Base-by-base conservation (phyloP, 2,888 invertebrate species). In the Epiperipatus broadwayi region DNA sequence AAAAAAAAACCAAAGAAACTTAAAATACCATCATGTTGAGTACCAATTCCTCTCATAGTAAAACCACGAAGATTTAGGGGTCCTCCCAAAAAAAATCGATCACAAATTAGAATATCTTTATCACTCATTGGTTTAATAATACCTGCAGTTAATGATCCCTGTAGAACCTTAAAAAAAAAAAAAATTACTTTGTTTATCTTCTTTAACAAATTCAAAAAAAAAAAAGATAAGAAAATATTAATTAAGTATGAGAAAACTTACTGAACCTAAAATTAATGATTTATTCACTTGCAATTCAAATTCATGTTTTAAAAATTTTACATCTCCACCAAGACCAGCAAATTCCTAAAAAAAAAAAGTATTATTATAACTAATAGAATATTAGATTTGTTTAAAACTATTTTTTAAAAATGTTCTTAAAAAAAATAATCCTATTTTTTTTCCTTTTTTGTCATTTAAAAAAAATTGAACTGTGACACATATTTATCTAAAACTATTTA, bases 1-100 rank as follows among this genome's bases (percentile, higher is more conserved):
- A 43, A 37, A 15, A 12, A 29, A 14, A 36, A 21, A 12, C 10
- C n/a, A 33, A 22, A 36, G 15, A 19, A 21, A 44, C 19, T n/a
- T n/a, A n/a, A n/a, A n/a, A 40, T 73, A 38, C 76, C 76, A 46
- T 85, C 80, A 21, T 68, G 60, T 44, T 78, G 76, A 0, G 87
- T 83, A 0, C 89, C 89, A 19, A 78, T 73, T n/a, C 87, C 83
- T 45, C 80, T 69, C 59, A 73, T 71, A 40, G 72, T 70, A 60
- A 93, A 95, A 10, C 93, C 95, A 45, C 95, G 66, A 18, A 95
- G 53, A 29, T 78, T 74, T 44, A 80, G 63, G 2, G 93, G 84
- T 0, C 95, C 93, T 3, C 95, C 95, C 32, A 87, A 64, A 61
- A 75, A 84, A 63, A 78, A 79, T 49, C 72, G 67, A 57, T 84